These are phyloP conservation scores for Deroplatys truncata DNA, from an alignment of 2,888 invertebrate species.

Conservation along the genomic window DNA sequence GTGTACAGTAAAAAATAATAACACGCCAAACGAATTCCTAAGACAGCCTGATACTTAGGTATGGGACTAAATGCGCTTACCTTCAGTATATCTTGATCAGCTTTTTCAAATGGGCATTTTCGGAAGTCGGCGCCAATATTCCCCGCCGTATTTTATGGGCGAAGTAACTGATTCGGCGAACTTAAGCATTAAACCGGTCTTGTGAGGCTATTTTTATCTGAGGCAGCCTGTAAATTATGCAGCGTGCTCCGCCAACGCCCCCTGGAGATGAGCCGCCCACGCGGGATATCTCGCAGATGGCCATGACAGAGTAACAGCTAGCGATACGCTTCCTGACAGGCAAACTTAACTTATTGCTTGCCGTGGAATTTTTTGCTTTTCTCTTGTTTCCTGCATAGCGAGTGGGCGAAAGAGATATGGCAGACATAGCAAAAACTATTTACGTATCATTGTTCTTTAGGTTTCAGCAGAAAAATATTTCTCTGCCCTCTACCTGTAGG, in stretches of 20 bases:
- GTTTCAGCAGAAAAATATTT: too few species aligned
- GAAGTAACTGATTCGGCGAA: background rate
- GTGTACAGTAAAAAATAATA: too few species aligned
- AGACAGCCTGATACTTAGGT: too few species aligned
- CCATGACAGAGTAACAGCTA: background rate
- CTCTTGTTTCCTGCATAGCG: background rate
- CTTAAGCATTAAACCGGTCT: background rate
- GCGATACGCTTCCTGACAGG: background rate
- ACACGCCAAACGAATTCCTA: too few species aligned
- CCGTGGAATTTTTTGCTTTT: background rate
- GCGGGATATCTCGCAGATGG: background rate
- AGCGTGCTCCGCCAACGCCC: background rate
- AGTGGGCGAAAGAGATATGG: background rate
- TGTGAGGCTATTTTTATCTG: background rate
- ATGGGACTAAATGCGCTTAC: too few species aligned
- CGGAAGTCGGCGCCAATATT: background rate
- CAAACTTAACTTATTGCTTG: background rate
- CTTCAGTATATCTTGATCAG: too few species aligned
- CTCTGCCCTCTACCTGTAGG: too few species aligned
- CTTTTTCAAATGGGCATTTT: background rate
- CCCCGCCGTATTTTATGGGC: background rate
- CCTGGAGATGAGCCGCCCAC: background rate
- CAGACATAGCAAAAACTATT: background rate
- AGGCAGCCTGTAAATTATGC: background rate
- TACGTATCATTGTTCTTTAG: background rate